These are phyloP conservation scores for Panurus biarmicus DNA, from an alignment of 2,113 vertebrate genomes.

Conservation along the genomic window DNA sequence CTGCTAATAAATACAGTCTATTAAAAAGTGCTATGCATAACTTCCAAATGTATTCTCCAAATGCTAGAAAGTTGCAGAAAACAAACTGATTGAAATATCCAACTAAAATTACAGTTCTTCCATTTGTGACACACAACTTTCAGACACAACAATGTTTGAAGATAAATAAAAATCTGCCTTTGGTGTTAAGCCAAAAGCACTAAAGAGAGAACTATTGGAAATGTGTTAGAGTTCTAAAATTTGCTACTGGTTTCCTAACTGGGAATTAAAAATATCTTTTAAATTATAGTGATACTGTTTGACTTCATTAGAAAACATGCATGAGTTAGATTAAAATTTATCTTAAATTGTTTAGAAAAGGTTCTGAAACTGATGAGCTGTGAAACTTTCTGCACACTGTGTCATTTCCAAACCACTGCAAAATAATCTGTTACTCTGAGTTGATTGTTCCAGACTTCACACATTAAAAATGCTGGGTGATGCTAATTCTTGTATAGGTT, in stretches of 20 bases:
- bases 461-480: not conserved
- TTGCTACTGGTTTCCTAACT: slow-evolving; percentile 20
- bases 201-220: not conserved
- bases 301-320: slow-evolving; percentile 53
- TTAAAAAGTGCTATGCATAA: not conserved
- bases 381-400: not conserved
- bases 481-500: not conserved
- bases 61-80: not conserved
- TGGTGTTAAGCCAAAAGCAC: not conserved
- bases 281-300: slow-evolving; percentile 31
- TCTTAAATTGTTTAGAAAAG: slow-evolving; percentile 53
- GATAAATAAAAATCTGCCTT: not conserved
- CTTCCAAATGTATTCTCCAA: not conserved
- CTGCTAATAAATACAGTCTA: not conserved
- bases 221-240: not conserved
- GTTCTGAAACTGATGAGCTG: slow-evolving; percentile 19
- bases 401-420: slow-evolving; percentile 8
- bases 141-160: not conserved
- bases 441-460: not conserved
- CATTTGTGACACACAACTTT: not conserved
- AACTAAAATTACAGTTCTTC: not conserved
- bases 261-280: slow-evolving; percentile 13
- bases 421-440: not conserved
- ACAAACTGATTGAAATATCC: not conserved
- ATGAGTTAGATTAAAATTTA: slow-evolving; percentile 31